Conservation (phyloP, 2,888 invertebrate species). For the Hyalella azteca region DNA sequence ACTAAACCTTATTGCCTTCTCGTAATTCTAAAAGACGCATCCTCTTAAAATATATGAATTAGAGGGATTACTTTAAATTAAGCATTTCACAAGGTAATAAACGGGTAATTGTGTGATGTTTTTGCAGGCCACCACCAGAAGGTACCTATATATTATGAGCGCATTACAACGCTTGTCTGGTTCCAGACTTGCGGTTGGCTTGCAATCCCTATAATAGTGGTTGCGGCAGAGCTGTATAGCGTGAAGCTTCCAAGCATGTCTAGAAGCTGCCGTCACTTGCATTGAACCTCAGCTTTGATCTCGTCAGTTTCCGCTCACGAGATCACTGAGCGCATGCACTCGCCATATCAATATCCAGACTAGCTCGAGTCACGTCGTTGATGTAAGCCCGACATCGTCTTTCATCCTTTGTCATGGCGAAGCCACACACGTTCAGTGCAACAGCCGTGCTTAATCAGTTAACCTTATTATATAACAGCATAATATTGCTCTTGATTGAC, state of each 20-base stretch:
- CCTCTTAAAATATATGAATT: too few relatives aligned
- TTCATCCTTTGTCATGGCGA: neutral
- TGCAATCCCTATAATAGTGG: conserved; percentile 25
- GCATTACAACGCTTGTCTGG: conserved; percentile 32
- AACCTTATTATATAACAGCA: too few relatives aligned
- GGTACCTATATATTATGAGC: conserved; percentile 35
- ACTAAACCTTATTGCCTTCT: too few relatives aligned
- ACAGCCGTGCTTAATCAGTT: too few relatives aligned
- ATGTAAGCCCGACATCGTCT: neutral
- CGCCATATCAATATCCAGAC: conserved; percentile 33
- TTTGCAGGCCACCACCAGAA: too few relatives aligned
- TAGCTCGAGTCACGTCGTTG: neutral
- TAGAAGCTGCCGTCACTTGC: conserved; percentile 32
- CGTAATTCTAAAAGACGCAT: too few relatives aligned
- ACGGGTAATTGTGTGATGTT: too few relatives aligned
- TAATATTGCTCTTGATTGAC: too few relatives aligned
- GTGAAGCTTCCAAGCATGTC: conserved; percentile 21
- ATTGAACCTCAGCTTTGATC: conserved; percentile 36
- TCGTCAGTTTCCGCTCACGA: conserved; percentile 31
- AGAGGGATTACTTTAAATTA: too few relatives aligned
- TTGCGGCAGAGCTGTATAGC: neutral
- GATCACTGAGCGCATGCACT: conserved; percentile 24
- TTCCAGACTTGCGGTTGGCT: conserved; percentile 14
- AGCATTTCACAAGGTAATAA: too few relatives aligned
- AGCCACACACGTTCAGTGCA: too few relatives aligned